Conservation (phyloP, 2,888 invertebrate genomes). For the Sinodicranocentrus sp. region DNA sequence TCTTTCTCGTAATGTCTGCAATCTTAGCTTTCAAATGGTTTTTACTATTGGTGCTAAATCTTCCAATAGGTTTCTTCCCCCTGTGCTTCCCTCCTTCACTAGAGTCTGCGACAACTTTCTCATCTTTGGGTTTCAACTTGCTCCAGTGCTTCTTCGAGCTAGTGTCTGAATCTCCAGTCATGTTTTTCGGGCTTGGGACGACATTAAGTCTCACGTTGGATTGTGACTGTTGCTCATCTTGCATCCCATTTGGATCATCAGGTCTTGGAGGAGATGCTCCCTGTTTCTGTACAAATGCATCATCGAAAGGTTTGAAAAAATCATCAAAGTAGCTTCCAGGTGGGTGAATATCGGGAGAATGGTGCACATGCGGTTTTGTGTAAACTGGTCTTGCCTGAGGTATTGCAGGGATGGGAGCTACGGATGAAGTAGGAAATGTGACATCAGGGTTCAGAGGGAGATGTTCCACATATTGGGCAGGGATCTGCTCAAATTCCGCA, state of each 20-base stretch:
- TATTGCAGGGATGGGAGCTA: background rate
- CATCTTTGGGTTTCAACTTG: conserved; percentile 38
- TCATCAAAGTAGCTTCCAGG: conserved; percentile 75
- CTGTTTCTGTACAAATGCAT: conserved; percentile 48
- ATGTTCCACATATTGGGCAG: conserved; percentile 72
- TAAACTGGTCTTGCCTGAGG: conserved; percentile 27
- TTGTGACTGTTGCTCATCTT: conserved; percentile 57
- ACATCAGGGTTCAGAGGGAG: conserved; percentile 7
- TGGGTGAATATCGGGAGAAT: conserved; percentile 74
- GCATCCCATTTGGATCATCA: conserved; percentile 7
- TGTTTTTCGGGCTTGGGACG: conserved; percentile 53
- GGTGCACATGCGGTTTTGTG: conserved; percentile 63
- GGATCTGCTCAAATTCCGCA: conserved; percentile 74
- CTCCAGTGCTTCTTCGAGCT: conserved; percentile 41
- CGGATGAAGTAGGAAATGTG: conserved; percentile 17
- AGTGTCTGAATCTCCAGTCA: background rate
- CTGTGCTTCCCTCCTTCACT: conserved; percentile 10
- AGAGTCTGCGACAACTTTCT: background rate
- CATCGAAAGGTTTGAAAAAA: conserved; percentile 75
- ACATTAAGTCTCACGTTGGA: conserved; percentile 55
- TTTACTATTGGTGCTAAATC: conserved; percentile 38
- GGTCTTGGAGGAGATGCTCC: conserved; percentile 1
- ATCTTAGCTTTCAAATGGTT: conserved; percentile 62
- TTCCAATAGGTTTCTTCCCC: conserved; percentile 52
- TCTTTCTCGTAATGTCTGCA: conserved; percentile 66